Percentiles rank a stretch among this genome's conserved stretches.
Evolutionary conservation across 2,797 vertebrate genomes (phyloP).

Genomic region (Poliocrania exsul): DNA sequence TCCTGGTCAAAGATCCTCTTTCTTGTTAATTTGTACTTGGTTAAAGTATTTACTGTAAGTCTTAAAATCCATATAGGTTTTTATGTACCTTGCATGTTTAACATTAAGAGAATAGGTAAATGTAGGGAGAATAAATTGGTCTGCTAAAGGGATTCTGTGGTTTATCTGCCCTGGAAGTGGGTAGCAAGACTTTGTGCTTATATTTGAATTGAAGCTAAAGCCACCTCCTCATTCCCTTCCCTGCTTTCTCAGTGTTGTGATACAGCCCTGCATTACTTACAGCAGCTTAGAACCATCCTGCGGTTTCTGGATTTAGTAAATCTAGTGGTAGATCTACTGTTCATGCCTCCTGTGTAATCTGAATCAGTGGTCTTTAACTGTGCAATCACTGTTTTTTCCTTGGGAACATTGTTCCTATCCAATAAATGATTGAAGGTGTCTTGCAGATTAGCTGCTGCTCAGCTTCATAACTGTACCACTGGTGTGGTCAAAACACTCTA

Average conservation of each 20-base stretch:
- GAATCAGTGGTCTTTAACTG: not conserved
- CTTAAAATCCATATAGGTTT: rapidly evolving
- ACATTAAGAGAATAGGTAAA: not conserved
- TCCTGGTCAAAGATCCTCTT: not conserved
- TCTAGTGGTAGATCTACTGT: not conserved
- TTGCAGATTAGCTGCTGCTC: not conserved
- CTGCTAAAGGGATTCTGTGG: not conserved
- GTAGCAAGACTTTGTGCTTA: not conserved
- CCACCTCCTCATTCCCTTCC: not conserved
- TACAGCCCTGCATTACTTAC: not conserved
- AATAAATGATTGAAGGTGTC: not conserved
- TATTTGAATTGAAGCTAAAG: not conserved
- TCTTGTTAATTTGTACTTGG: not conserved
- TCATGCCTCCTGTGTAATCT: not conserved
- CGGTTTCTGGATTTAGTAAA: not conserved
- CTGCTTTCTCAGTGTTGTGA: not conserved
- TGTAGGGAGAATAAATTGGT: not conserved
- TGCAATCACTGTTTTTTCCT: not conserved
- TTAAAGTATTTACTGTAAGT: not conserved
- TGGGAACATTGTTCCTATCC: not conserved
- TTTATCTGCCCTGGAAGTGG: not conserved
- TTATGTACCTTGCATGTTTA: not conserved
- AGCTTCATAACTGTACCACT: not conserved
- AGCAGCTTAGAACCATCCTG: not conserved
- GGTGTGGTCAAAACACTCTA: not conserved